Conservation (phyloP, 2,888 invertebrate genomes). For the Syrista parreyssii region DNA sequence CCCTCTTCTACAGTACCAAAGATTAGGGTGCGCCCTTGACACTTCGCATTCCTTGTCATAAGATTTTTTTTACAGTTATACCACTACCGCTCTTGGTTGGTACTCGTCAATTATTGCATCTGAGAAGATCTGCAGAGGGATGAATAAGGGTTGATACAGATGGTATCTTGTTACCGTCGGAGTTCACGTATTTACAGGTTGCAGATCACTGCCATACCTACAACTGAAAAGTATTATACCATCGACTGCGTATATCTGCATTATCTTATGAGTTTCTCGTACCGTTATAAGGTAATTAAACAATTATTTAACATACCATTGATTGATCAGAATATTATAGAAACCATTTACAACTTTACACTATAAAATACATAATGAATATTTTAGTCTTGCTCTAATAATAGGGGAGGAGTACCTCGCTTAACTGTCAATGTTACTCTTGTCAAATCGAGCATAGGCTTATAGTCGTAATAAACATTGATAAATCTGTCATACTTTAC, state of each 20-base stretch:
- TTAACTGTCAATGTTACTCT: neutral
- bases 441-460: neutral
- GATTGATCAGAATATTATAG: neutral
- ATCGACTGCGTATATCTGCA: neutral
- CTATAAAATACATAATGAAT: neutral
- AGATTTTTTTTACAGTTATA: slow-evolving; percentile 22
- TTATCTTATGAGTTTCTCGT: neutral
- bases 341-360: neutral
- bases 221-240: neutral
- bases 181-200: neutral
- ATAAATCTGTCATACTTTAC: neutral
- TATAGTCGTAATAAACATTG: neutral
- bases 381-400: neutral
- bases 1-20: slow-evolving; percentile 23
- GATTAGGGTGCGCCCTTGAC: slow-evolving; percentile 44
- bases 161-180: neutral
- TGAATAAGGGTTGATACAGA: neutral
- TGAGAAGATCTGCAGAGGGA: neutral
- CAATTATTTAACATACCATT: neutral
- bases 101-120: neutral
- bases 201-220: neutral
- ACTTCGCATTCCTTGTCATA: slow-evolving; percentile 35
- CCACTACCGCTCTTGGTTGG: neutral
- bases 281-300: neutral
- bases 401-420: neutral